Evolutionary conservation across 2,113 vertebrate species (phyloP).

Genomic region (Clarias macrocephalus): DNA sequence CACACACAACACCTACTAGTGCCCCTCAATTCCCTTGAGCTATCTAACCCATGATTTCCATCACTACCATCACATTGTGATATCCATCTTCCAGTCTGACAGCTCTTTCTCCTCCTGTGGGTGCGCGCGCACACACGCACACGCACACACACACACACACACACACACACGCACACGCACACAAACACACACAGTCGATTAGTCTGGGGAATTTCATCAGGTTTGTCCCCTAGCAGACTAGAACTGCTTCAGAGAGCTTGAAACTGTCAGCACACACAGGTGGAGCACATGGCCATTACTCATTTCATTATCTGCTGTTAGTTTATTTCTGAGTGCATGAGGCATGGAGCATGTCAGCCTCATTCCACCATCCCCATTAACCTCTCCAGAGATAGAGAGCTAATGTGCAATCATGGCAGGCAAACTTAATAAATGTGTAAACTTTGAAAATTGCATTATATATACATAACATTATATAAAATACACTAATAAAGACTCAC

Average conservation of each 20-base stretch:
- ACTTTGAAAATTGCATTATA: neutral
- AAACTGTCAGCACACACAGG: conserved; percentile 49
- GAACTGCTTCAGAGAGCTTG: conserved; percentile 37
- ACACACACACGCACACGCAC: conserved; percentile 39
- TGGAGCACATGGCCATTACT: conserved; percentile 46
- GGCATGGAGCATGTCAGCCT: conserved; percentile 24
- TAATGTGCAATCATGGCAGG: conserved; percentile 21
- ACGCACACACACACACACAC: conserved; percentile 19
- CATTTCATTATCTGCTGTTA: conserved; percentile 48
- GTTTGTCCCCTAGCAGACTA: conserved; percentile 44
- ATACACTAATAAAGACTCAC: neutral
- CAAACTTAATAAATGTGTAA: neutral
- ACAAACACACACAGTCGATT: conserved; percentile 52
- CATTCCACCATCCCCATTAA: conserved; percentile 30
- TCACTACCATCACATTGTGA: conserved; percentile 22
- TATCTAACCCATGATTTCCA: conserved; percentile 43
- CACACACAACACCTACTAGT: conserved; percentile 37
- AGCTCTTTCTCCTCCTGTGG: conserved; percentile 20
- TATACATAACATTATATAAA: neutral
- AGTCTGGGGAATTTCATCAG: conserved; percentile 60
- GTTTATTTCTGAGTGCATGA: conserved; percentile 45
- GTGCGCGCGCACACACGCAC: conserved; percentile 12
- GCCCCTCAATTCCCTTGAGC: conserved; percentile 33
- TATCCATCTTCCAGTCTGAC: conserved; percentile 48
- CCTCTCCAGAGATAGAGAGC: conserved; percentile 1